Percentiles rank a stretch among this genome's conserved stretches.
phyloP scores from a whole-genome alignment of 2,797 vertebrate species.

The Petrocephalus schoutedeni region DNA sequence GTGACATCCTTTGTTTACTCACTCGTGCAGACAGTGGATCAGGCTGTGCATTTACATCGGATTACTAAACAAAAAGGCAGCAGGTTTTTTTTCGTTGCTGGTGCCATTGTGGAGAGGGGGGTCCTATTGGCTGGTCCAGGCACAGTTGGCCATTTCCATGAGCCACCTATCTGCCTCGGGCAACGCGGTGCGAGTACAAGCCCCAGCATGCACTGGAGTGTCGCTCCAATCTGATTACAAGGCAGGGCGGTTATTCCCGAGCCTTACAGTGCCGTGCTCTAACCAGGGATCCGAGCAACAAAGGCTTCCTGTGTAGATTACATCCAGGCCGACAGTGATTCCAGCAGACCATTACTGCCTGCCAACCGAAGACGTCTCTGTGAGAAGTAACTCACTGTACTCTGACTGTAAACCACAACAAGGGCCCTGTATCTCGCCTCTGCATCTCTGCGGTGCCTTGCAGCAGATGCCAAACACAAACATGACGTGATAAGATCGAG shows the following conservation, averaged over 20 bases:
- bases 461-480: neutral
- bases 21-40: neutral
- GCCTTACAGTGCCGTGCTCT: neutral
- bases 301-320: slow-evolving; percentile 4
- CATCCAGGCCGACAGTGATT: neutral
- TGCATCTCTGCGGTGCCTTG: neutral
- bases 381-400: neutral
- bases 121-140: neutral
- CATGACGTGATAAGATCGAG: neutral
- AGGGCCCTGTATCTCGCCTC: neutral
- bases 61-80: slow-evolving; percentile 35
- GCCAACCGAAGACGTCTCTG: neutral
- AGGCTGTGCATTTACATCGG: neutral
- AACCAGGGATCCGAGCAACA: neutral
- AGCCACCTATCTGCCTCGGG: slow-evolving; percentile 42
- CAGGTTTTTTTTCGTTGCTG: slow-evolving; percentile 48
- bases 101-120: slow-evolving; percentile 41
- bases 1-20: slow-evolving; percentile 36
- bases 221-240: neutral
- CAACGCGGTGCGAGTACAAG: slow-evolving; percentile 45
- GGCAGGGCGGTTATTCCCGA: slow-evolving; percentile 20
- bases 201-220: slow-evolving; percentile 32
- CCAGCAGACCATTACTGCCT: neutral
- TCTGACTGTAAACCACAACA: neutral
- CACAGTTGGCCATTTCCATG: slow-evolving; percentile 41